Evolutionary conservation across 2,113 vertebrate species (phyloP), one percentile per base, ranked within the genome.

Genomic region (Leuciscus idus): DNA sequence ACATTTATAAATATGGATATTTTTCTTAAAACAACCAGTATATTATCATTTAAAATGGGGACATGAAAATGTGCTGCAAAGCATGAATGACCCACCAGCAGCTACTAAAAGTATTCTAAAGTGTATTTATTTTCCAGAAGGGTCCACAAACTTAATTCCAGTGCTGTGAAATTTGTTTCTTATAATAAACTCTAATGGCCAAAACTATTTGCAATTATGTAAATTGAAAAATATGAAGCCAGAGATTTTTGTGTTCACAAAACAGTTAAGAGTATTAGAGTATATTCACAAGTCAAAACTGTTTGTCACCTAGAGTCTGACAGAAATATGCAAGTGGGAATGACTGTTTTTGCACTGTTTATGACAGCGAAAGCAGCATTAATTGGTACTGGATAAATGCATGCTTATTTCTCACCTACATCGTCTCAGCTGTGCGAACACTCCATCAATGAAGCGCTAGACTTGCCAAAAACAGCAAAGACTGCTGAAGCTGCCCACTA

Each of bases 401-500:
- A 74, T 39, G 68, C 33, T 74, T 48, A 43, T 48, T 74, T 48
- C 72, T 48, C 23, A 48, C 23, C 39, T 43, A 62, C 59, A 26
- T 62, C 59, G 59, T 26, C 59, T 66, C 62, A 66, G 62, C 62
- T 17, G 28, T 66, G 62, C 13, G 28, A 17, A 48, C 39, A 46
- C 36, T 72, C 68, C 36, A 36, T 72, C 68, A 72, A 23, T 10
- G 4, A 39, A 74, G 23, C 17, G 1, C 72, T 48, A 46, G 10
- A n/a, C 39, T 15, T 74, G 72, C 72, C 72, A 74, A 12, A 74
- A 74, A 74, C 1, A 74, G 10, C 72, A 74, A 48, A 74, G 68
- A 23, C 1, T 36, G 36, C 68, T 72, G 33, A 74, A 74, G 21
- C 72, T 13, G 39, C 6, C 68, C 23, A 2, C 11, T 15, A 46